phyloP scores from a whole-genome alignment of 1,140 invertebrate genomes.

The Drosophila simulans region DNA sequence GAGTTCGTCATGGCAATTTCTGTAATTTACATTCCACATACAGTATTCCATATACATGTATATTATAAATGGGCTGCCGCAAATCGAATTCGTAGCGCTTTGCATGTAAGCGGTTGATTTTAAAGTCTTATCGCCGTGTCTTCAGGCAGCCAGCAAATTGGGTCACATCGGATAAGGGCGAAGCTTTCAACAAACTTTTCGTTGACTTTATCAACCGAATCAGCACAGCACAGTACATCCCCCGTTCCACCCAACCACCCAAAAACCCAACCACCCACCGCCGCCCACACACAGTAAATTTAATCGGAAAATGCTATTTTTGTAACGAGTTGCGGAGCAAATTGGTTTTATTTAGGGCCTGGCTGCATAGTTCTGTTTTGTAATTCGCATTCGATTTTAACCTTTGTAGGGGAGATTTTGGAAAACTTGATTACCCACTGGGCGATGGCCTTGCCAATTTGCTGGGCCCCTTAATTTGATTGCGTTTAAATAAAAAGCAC shows the following conservation, averaged over 20 bases:
- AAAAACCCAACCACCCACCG: too few species aligned
- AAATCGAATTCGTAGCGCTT: conserved; percentile 46
- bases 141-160: conserved; percentile 54
- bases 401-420: conserved; percentile 35
- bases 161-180: conserved; percentile 64
- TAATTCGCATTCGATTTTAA: conserved; percentile 51
- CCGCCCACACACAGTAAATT: conserved; percentile 12
- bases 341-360: conserved; percentile 21
- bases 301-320: conserved; percentile 33
- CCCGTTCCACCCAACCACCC: too few species aligned
- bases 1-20: conserved; percentile 67
- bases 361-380: conserved; percentile 23
- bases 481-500: conserved; percentile 79
- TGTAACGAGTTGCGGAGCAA: conserved; percentile 39
- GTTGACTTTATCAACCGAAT: conserved; percentile 47
- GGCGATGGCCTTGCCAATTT: conserved; percentile 67
- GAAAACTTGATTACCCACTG: conserved; percentile 73
- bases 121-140: conserved; percentile 58
- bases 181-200: conserved; percentile 39
- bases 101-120: conserved; percentile 42
- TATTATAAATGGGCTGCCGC: conserved; percentile 1
- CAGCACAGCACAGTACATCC: conserved; percentile 1
- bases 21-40: conserved; percentile 34
- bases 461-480: conserved; percentile 78
- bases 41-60: neutral